A percentile compares a stretch with the other conserved stretches of the same genome.
phyloP scores from a whole-genome alignment of 2,888 invertebrate genomes.

The Pseudanteris insignis region DNA sequence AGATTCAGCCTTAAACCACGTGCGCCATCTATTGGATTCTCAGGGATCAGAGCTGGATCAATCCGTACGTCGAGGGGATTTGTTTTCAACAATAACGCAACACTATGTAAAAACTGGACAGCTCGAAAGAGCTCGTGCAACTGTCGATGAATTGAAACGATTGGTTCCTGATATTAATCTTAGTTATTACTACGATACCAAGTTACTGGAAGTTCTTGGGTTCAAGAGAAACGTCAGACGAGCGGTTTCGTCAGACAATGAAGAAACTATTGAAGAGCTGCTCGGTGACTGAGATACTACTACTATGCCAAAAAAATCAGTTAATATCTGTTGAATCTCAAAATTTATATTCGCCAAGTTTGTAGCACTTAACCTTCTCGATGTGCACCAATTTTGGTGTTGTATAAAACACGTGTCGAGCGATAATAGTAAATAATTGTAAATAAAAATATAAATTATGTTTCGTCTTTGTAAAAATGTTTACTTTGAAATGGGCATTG shows the following conservation, averaged over 20 bases:
- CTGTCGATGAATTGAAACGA: conserved; percentile 60
- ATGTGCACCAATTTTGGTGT: too few species aligned
- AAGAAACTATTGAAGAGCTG: conserved; percentile 63
- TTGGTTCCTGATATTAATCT: conserved; percentile 62
- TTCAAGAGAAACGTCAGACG: conserved; percentile 57
- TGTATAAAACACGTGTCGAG: too few species aligned
- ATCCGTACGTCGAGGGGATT: conserved; percentile 61
- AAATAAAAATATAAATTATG: too few species aligned
- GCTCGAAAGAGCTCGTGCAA: conserved; percentile 57
- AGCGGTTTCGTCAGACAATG: conserved; percentile 59
- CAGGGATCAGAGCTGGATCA: conserved; percentile 59
- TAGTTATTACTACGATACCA: conserved; percentile 59
- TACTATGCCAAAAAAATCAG: too few species aligned
- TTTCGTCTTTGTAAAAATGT: too few species aligned
- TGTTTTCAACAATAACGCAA: conserved; percentile 62
- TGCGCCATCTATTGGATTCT: conserved; percentile 69
- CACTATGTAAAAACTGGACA: conserved; percentile 61
- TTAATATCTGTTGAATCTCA: too few species aligned
- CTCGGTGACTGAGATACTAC: conserved; percentile 55
- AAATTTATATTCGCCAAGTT: too few species aligned
- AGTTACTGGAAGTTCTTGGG: conserved; percentile 59
- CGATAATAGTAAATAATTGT: too few species aligned
- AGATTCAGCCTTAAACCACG: conserved; percentile 70
- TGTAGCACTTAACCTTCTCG: too few species aligned
- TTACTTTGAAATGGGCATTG: too few species aligned